Base-by-base conservation (phyloP, 2,797 vertebrate species). In the Xiphophorus birchmanni region DNA sequence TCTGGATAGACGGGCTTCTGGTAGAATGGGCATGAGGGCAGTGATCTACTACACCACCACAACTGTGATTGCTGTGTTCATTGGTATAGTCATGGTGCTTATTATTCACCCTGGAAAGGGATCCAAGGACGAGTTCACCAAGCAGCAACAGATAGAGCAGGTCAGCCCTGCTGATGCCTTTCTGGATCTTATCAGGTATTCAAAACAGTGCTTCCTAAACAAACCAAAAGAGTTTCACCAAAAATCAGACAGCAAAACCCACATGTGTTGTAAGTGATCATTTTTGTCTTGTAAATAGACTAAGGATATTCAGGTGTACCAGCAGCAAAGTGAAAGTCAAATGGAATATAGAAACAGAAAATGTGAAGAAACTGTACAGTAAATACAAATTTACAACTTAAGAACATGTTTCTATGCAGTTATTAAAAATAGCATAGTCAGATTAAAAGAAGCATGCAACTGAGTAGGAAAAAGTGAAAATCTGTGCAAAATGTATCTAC, bases 21-120 rank as follows among this genome's bases (percentile, higher is more conserved):
- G 98, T 29, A 99, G 97, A 95, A 99, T 99, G 98, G 98, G 98
- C 21, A 73, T 99, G 86, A 95, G 97, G 88, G 98, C 98, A 0
- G 98, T 99, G 79, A 81, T 97, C 84, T 99, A 99, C 94, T 99
- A 99, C 92, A 98, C 97, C 94, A 97, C 96, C 77, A 99, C 98
- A 35, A 99, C 98, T 0, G 81, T 99, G 92, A 97, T 99, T 78
- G 98, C 98, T 54, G 98, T 99, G 81, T 94, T 98, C 93, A 99
- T 98, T 21, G 98, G 98, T 42, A 99, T 99, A 84, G 92, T 99
- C 94, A 96, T 99, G 96, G 98, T 99, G 88, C 95, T 99, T 89
- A 96, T 98, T 90, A 97, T 99, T 90, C 98, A 99, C 82, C 98
- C 98, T 0, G 98, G 98, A 73, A 97, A 96, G 94, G 98, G 98